Conservation (phyloP, 2,113 vertebrate genomes). For the Caretta caretta region DNA sequence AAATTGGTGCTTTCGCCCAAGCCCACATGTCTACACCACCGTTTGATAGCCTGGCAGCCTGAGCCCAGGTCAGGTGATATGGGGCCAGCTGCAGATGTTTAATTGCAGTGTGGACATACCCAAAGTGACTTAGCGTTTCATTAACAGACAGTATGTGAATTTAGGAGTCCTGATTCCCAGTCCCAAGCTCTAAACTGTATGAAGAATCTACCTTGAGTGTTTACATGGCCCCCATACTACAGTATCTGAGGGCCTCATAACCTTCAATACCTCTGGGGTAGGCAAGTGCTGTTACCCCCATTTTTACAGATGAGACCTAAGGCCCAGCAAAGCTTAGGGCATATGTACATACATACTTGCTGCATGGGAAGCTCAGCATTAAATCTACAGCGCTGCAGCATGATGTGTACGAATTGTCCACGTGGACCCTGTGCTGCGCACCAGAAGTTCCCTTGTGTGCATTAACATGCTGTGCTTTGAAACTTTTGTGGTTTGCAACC, state of each 20-base stretch:
- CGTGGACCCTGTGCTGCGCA: neutral
- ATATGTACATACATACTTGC: neutral
- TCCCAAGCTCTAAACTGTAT: neutral
- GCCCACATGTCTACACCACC: neutral
- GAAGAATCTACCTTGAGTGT: neutral
- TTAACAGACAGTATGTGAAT: neutral
- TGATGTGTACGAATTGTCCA: neutral
- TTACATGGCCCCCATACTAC: neutral
- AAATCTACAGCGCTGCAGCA: neutral
- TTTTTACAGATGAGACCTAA: neutral
- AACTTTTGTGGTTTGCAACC: conserved; percentile 6
- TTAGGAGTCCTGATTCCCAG: neutral
- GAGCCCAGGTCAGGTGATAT: neutral
- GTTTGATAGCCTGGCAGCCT: neutral
- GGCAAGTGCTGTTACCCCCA: neutral
- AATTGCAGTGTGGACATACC: neutral
- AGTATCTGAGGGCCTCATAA: neutral
- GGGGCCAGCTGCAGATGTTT: neutral
- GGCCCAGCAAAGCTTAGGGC: neutral
- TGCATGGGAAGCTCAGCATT: neutral
- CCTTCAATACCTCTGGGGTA: neutral
- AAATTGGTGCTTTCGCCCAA: neutral
- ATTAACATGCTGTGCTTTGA: neutral
- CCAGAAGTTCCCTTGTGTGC: neutral
- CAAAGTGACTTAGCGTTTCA: neutral